Conservation (phyloP, 2,113 vertebrate genomes). For the Budorcas taxicolor region DNA sequence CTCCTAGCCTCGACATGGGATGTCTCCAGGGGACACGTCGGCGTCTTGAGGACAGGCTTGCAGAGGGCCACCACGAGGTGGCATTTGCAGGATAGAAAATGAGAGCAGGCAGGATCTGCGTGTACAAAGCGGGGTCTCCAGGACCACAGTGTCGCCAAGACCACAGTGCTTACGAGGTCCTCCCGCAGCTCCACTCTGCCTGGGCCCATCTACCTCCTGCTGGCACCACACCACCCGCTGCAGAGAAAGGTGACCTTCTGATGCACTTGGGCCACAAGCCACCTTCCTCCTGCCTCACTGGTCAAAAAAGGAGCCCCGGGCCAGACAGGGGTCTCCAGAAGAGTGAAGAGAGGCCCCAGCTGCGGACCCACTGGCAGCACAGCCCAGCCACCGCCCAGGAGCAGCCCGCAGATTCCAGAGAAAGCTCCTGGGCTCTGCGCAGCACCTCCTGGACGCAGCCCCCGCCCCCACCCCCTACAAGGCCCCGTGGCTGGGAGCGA, state of each 20-base stretch:
- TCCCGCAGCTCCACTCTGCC: fast-evolving
- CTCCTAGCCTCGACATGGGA: background rate
- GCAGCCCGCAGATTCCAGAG: background rate
- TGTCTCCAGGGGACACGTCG: too few relatives aligned
- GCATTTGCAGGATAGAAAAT: too few relatives aligned
- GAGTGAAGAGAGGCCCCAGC: background rate
- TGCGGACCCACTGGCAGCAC: background rate
- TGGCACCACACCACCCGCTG: background rate
- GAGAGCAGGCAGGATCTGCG: background rate
- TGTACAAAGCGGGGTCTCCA: background rate
- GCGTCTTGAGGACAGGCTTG: background rate
- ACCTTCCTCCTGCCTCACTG: background rate
- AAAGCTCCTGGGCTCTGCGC: background rate
- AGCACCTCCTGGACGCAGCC: constrained; percentile 39
- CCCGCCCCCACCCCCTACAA: background rate
- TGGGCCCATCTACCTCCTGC: background rate
- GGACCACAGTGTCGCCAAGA: background rate
- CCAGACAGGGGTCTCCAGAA: background rate
- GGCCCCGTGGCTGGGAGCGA: background rate
- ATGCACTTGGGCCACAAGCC: background rate
- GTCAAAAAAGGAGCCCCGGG: background rate
- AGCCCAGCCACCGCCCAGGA: background rate
- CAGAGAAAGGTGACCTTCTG: background rate
- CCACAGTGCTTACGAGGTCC: fast-evolving
- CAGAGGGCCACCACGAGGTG: background rate